Evolutionary conservation across 2,797 vertebrate genomes (phyloP), one percentile per base, ranked within the genome.

Genomic region (Brachymystax lenok): DNA sequence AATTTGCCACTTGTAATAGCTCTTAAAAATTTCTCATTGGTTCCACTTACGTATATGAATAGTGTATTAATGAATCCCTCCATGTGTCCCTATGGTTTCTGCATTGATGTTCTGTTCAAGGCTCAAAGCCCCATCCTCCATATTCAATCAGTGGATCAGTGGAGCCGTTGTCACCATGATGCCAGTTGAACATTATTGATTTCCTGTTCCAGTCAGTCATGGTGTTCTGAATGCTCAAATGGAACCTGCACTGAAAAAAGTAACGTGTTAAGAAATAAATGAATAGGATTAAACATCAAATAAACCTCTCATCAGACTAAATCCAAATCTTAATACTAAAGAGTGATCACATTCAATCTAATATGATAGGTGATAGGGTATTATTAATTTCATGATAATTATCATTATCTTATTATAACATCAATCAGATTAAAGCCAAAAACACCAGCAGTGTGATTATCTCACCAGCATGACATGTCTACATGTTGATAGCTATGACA

Each of bases 121-220:
- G 67, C 73, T 73, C 73, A 75, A 17, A 74, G 79, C 33, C 40
- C 54, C 27, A 28, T 68, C 56, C 73, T 79, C 51, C 64, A 74
- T 77, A 82, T 72, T 54, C 74, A 79, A 40, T 73, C 54, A 73
- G 78, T 61, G 71, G 69, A 69, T 54, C 73, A 27, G 79, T 72
- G 19, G 19, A 78, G 79, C 82, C 80, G 75, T 80, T 84, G 83
- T 87, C 82, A 77, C 78, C 64, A 67, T 78, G 69, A 80, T 71
- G 74, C 77, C 63, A 80, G 80, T 80, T 77, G 77, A 78, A 80
- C 75, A 74, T 71, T 73, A 88, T 85, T 86, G 86, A 91, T 91
- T 90, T 85, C 21, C 54, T 59, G 54, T 7, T 68, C 51, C 69
- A 46, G 82, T 76, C 61, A 70, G 81, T 85, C 83, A 80, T 80